Percentiles rank a stretch among this genome's conserved stretches.
Conservation (phyloP, 1,140 invertebrate species). For the Drosophila paulistorum region DNA sequence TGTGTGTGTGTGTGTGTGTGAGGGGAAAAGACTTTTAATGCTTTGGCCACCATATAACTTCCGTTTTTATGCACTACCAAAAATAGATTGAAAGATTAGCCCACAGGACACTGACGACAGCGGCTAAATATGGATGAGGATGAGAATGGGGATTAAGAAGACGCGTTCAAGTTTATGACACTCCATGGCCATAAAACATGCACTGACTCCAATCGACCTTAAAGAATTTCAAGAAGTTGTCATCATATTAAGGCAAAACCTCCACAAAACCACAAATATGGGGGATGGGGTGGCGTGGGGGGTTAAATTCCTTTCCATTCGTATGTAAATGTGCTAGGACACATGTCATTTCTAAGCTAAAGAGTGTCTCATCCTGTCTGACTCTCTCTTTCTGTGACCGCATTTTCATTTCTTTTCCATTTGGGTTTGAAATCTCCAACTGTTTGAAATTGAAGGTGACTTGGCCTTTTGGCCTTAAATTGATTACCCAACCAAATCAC, state of each 20-base stretch:
- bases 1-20: too few species aligned
- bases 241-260: conserved; percentile 2
- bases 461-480: neutral
- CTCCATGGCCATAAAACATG: conserved; percentile 4
- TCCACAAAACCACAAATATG: neutral
- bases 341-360: neutral
- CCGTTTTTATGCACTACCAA: conserved; percentile 44
- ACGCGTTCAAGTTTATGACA: conserved; percentile 5
- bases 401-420: neutral
- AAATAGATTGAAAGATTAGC: conserved; percentile 37
- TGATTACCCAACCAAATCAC: conserved; percentile 38
- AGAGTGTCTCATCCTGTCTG: neutral
- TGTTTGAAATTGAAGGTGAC: neutral
- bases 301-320: conserved; percentile 42
- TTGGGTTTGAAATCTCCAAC: neutral
- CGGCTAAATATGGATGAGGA: neutral
- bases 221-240: conserved; percentile 4
- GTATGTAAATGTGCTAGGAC: conserved; percentile 40
- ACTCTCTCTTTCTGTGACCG: neutral
- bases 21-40: conserved; percentile 9
- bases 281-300: too few species aligned
- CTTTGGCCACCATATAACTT: conserved; percentile 25
- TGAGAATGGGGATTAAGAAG: neutral
- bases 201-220: conserved; percentile 13
- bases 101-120: neutral